A percentile compares a stretch with the other conserved stretches of the same genome.
Evolutionary conservation across 2,888 invertebrate species (phyloP).

Genomic region (Clanis bilineata): DNA sequence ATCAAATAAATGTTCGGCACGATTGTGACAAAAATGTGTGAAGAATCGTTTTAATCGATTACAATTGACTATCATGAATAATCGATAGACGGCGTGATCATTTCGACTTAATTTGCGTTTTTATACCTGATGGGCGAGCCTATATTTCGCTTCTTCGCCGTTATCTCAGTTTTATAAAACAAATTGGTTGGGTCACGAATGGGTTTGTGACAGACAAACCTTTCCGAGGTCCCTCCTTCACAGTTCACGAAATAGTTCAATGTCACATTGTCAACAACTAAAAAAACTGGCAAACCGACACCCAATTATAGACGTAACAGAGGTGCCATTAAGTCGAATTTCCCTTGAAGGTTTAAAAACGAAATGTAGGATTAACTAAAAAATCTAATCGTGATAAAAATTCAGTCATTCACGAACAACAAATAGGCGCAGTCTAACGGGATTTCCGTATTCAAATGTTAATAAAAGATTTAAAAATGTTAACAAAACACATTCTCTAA

Average conservation of each 20-base stretch:
- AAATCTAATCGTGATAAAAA: not conserved
- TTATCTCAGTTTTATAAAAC: slow-evolving; percentile 38
- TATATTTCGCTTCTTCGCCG: slow-evolving; percentile 49
- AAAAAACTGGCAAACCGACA: not conserved
- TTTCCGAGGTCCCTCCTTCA: slow-evolving; percentile 34
- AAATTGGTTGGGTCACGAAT: slow-evolving; percentile 51
- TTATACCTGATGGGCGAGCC: slow-evolving; percentile 39
- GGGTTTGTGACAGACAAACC: slow-evolving; percentile 48
- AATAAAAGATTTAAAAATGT: not conserved
- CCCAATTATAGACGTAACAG: not conserved
- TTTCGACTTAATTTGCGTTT: slow-evolving; percentile 41
- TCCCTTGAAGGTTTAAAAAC: not conserved
- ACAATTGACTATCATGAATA: not conserved
- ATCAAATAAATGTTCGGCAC: not conserved
- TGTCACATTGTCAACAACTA: slow-evolving; percentile 24
- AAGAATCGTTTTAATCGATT: slow-evolving; percentile 3
- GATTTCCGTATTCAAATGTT: not conserved
- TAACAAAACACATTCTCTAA: not conserved
- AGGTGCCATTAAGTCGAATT: not conserved
- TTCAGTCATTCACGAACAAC: not conserved
- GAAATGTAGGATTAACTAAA: not conserved
- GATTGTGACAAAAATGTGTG: not conserved
- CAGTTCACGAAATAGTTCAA: slow-evolving; percentile 31
- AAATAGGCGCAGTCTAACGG: not conserved
- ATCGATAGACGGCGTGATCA: slow-evolving; percentile 11